Conservation (phyloP, 2,797 vertebrate species). For the Leptoclinus maculatus region DNA sequence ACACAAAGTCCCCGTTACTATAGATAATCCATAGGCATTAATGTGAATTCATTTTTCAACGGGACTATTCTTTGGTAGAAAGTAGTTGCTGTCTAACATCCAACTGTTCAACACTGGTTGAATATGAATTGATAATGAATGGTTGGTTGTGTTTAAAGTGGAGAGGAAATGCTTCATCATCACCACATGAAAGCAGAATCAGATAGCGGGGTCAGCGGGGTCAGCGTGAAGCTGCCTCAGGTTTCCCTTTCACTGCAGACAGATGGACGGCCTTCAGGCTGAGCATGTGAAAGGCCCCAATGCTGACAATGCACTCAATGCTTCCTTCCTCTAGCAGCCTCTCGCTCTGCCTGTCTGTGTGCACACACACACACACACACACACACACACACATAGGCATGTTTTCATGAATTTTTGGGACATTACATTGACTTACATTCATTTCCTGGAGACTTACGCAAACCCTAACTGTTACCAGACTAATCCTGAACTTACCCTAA, state of each 20-base stretch:
- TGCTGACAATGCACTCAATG: conserved; percentile 44
- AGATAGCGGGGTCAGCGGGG: conserved; percentile 27
- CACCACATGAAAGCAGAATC: conserved; percentile 39
- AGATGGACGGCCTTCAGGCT: conserved; percentile 46
- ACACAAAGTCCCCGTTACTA: neutral
- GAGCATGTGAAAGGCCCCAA: conserved; percentile 10
- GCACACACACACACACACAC: neutral
- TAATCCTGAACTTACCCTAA: no score
- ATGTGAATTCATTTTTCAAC: neutral
- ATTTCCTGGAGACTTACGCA: no score
- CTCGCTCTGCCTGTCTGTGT: neutral
- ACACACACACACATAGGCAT: neutral
- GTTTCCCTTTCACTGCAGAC: conserved; percentile 53
- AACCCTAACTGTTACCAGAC: no score
- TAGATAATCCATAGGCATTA: neutral
- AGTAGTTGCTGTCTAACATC: neutral
- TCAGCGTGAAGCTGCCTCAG: conserved; percentile 19
- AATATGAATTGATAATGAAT: conserved; percentile 9
- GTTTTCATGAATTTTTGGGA: no score
- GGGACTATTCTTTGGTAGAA: neutral
- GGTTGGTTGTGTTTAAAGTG: conserved; percentile 14
- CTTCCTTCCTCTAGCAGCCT: conserved; percentile 22
- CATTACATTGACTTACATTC: no score
- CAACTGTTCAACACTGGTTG: neutral
- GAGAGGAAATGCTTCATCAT: conserved; percentile 45